Evolutionary conservation across 2,888 invertebrate genomes (phyloP), one percentile per base, ranked within the genome.

Genomic region (Pachymerium ferrugineum): DNA sequence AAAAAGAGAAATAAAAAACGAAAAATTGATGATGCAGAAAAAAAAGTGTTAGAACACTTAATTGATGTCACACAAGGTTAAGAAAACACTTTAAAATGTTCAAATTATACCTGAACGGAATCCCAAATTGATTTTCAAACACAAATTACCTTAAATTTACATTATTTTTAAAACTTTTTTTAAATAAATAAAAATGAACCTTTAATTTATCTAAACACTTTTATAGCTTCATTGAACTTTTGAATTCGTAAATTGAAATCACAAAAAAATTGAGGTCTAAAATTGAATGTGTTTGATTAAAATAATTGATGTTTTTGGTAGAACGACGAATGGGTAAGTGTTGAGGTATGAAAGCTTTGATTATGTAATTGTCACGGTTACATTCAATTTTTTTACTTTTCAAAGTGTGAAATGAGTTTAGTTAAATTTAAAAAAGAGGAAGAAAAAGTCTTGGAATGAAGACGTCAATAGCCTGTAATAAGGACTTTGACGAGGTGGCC

Each of bases 401-500:
- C 47, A 8, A 54, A 12, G 54, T 54, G 54, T 54, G 54, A 54
- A 54, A 54, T 54, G 22, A 25, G 54, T 54, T 54, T 22, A 25
- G 25, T 3, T 25, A 54, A 47, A 47, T 2, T 47, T 5, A 47
- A 47, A 22, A 47, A 47, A 47, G 19, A 47, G 8, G 28, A 54
- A 54, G 54, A 54, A 54, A 54, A 54, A 54, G 54, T 54, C 28
- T 47, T 19, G 25, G 22, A 19, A 54, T 54, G 54, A 54, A 54
- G 54, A 54, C 28, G 54, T 54, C 54, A 54, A 54, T 54, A 54
- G 54, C 54, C 54, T 54, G 12, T 54, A 54, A 54, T 54, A 54
- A 54, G 54, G 54, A 25, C 54, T 54, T 54, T 22, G 54, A 54
- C 12, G 28, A 54, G 25, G 54, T 54, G 54, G 54, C 25, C 54